Percentiles rank a stretch among this genome's conserved stretches.
Conservation (phyloP, 2,113 vertebrate species). For the Mus spicilegus region DNA sequence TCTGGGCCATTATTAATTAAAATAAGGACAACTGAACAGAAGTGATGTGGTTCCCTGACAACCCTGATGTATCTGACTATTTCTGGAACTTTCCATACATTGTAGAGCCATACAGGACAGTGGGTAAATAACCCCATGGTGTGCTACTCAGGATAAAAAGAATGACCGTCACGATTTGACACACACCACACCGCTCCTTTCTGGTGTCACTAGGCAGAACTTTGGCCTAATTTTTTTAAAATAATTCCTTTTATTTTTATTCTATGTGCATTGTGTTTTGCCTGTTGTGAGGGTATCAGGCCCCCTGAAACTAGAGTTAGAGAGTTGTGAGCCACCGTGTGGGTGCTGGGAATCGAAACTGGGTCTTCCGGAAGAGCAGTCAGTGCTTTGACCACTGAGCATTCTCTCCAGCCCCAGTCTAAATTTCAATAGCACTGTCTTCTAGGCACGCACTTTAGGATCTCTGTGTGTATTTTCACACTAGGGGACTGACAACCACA, state of each 20-base stretch:
- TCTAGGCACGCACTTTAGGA: not conserved
- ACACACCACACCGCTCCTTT: not conserved
- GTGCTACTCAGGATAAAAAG: not conserved
- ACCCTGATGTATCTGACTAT: not conserved
- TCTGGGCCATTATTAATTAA: not conserved
- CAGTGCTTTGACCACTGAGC: not conserved
- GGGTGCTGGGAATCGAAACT: not conserved
- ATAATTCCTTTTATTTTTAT: not conserved
- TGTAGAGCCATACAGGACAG: not conserved
- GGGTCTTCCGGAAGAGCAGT: not conserved
- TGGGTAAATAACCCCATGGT: not conserved
- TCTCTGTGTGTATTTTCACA: not conserved
- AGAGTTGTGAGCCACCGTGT: not conserved
- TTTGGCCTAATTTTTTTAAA: not conserved
- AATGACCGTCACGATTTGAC: no score
- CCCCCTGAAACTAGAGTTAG: not conserved
- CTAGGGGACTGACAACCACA: not conserved
- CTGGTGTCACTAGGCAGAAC: not conserved
- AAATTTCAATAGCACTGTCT: no score
- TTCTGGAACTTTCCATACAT: not conserved
- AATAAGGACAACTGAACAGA: not conserved
- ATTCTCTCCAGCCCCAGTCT: not conserved
- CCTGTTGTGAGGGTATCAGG: not conserved
- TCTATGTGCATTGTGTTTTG: not conserved
- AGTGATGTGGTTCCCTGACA: not conserved